Percentiles rank a stretch among this genome's conserved stretches.
Evolutionary conservation across 2,888 invertebrate genomes (phyloP).

Genomic region (Norana najaformis): DNA sequence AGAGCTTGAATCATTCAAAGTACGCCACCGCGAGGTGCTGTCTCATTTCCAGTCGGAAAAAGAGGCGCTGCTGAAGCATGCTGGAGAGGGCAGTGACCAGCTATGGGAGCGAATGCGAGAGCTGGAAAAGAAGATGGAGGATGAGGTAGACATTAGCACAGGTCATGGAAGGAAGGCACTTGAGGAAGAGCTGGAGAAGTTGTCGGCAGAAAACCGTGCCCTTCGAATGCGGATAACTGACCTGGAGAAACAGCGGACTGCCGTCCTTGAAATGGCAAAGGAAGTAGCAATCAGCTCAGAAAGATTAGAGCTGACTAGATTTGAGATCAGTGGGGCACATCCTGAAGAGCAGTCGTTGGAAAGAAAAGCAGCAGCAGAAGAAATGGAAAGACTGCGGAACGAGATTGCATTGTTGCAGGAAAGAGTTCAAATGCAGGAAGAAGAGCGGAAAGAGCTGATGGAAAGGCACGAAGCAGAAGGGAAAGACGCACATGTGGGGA

Average conservation of each 20-base stretch:
- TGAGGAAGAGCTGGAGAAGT: constrained; percentile 39
- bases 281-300: neutral
- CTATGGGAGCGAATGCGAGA: constrained; percentile 31
- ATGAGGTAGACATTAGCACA: constrained; percentile 21
- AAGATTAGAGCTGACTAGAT: neutral
- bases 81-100: constrained; percentile 34
- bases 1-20: constrained; percentile 39
- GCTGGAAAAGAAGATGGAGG: constrained; percentile 32
- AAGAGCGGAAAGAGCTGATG: constrained; percentile 13
- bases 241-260: constrained; percentile 17
- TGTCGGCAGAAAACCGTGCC: constrained; percentile 33
- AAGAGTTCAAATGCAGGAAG: constrained; percentile 1
- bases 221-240: neutral
- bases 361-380: constrained; percentile 46
- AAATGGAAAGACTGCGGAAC: constrained; percentile 17
- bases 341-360: constrained; percentile 41
- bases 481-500: neutral
- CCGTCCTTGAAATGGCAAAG: neutral
- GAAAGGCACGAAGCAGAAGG: constrained; percentile 18
- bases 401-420: constrained; percentile 23
- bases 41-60: constrained; percentile 40
- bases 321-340: neutral
- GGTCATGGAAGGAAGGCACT: neutral
- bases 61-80: constrained; percentile 39
- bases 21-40: constrained; percentile 36